These are phyloP conservation scores for Phenganax stokvisi DNA, from an alignment of 92 coral and sea anemone species.

Conservation along the genomic window DNA sequence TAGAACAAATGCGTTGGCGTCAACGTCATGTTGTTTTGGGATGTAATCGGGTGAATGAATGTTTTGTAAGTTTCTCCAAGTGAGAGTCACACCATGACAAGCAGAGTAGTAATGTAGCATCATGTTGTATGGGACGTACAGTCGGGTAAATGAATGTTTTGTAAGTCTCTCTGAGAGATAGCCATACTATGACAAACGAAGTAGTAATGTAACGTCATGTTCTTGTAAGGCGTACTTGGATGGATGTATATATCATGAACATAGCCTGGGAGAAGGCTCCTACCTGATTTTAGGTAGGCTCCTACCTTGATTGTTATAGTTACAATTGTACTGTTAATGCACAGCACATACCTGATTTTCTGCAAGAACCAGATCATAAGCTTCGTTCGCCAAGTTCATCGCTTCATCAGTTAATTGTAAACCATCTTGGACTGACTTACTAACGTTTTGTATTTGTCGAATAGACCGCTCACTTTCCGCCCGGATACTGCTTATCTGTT, in stretches of 20 bases:
- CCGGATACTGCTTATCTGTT: slow-evolving; percentile 55
- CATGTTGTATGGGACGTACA: too few species aligned
- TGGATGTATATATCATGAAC: not conserved
- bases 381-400: slow-evolving; percentile 50
- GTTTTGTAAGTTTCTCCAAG: not conserved
- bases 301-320: not conserved
- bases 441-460: slow-evolving; percentile 52
- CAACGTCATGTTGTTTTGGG: not conserved
- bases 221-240: not conserved
- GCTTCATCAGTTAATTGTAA: slow-evolving; percentile 50
- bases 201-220: not conserved
- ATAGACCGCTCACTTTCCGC: slow-evolving; percentile 63
- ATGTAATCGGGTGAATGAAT: too few species aligned
- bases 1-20: too few species aligned
- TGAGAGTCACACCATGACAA: not conserved
- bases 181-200: too few species aligned
- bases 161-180: too few species aligned
- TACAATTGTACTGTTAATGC: not conserved
- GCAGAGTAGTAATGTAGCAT: too few species aligned
- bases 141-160: too few species aligned
- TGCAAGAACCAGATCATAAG: slow-evolving; percentile 47
- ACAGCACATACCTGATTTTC: slow-evolving; percentile 68
- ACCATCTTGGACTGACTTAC: slow-evolving; percentile 63
- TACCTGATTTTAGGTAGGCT: not conserved
- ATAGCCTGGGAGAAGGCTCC: not conserved